These are phyloP conservation scores for Yponomeuta cagnagella DNA, from an alignment of 2,888 invertebrate genomes.

Conservation along the genomic window DNA sequence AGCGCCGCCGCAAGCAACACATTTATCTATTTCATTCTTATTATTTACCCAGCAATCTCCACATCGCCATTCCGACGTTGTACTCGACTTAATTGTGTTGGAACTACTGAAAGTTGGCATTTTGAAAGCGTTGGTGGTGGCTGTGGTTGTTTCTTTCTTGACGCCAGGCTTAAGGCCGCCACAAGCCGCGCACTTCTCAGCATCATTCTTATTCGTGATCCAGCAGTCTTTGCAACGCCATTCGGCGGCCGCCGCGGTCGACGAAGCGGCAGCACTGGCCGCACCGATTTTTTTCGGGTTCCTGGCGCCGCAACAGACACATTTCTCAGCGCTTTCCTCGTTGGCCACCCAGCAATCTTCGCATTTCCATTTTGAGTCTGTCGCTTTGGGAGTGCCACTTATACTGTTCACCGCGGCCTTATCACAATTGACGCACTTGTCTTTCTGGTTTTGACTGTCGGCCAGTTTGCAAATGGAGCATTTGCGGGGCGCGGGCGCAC, in stretches of 20 bases:
- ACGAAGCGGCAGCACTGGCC: background rate
- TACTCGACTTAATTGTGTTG: background rate
- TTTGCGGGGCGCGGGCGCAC: slow-evolving; percentile 22
- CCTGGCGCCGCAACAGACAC: slow-evolving; percentile 41
- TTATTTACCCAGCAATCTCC: slow-evolving; percentile 13
- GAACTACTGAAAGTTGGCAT: background rate
- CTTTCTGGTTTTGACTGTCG: slow-evolving; percentile 27
- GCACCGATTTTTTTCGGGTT: slow-evolving; percentile 24
- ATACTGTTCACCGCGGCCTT: slow-evolving; percentile 26
- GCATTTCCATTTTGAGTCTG: slow-evolving; percentile 43
- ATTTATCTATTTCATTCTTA: slow-evolving; percentile 3
- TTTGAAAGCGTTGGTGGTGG: slow-evolving; percentile 5
- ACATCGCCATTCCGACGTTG: slow-evolving; percentile 8
- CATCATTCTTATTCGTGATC: slow-evolving; percentile 39
- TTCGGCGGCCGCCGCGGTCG: slow-evolving; percentile 16
- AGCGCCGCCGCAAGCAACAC: slow-evolving; percentile 25
- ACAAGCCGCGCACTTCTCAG: slow-evolving; percentile 46
- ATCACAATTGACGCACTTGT: slow-evolving; percentile 39
- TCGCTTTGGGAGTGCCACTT: slow-evolving; percentile 12
- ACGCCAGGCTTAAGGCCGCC: slow-evolving; percentile 22
- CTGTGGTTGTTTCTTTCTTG: background rate
- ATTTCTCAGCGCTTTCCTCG: slow-evolving; percentile 36
- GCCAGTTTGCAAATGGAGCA: slow-evolving; percentile 38
- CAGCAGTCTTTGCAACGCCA: slow-evolving; percentile 50
- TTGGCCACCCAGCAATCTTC: slow-evolving; percentile 45